phyloP scores from a whole-genome alignment of 1,140 invertebrate genomes.

The Drosophila biarmipes region DNA sequence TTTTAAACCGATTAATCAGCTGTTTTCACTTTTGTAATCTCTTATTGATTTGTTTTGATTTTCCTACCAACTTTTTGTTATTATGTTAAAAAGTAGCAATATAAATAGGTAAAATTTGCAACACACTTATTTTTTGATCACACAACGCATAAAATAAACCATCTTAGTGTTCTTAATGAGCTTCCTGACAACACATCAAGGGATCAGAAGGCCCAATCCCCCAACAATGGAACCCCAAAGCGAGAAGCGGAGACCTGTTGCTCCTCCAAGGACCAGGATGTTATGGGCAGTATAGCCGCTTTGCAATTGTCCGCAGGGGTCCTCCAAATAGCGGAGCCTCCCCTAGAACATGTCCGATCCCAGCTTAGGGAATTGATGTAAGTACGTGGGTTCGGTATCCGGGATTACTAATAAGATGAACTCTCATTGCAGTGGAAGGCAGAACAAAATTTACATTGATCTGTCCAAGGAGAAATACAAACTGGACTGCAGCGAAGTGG shows the following conservation, averaged over 20 bases:
- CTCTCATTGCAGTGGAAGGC: slow-evolving; percentile 57
- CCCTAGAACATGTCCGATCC: slow-evolving; percentile 49
- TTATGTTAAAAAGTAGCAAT: slow-evolving; percentile 78
- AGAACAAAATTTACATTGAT: slow-evolving; percentile 82
- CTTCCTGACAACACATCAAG: slow-evolving; percentile 13
- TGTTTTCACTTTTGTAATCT: slow-evolving; percentile 19
- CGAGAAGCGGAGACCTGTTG: slow-evolving; percentile 8
- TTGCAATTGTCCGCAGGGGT: slow-evolving; percentile 67
- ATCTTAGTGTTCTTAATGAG: slow-evolving; percentile 57
- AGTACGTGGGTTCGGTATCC: slow-evolving; percentile 10
- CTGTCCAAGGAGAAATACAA: slow-evolving; percentile 79
- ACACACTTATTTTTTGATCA: too few species aligned
- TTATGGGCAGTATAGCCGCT: slow-evolving; percentile 44
- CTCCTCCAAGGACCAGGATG: slow-evolving; percentile 17
- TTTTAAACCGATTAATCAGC: slow-evolving; percentile 17
- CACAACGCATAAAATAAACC: neutral
- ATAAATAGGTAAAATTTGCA: slow-evolving; percentile 61
- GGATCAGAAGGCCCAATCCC: slow-evolving; percentile 2
- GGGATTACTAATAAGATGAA: neutral
- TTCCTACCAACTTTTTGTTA: slow-evolving; percentile 12
- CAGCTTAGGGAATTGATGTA: slow-evolving; percentile 80
- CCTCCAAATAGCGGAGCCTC: slow-evolving; percentile 69
- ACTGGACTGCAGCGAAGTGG: slow-evolving; percentile 70
- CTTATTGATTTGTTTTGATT: slow-evolving; percentile 28
- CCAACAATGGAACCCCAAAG: neutral